Evolutionary conservation across 2,797 vertebrate species (phyloP).

Genomic region (Cichlasoma orientale): DNA sequence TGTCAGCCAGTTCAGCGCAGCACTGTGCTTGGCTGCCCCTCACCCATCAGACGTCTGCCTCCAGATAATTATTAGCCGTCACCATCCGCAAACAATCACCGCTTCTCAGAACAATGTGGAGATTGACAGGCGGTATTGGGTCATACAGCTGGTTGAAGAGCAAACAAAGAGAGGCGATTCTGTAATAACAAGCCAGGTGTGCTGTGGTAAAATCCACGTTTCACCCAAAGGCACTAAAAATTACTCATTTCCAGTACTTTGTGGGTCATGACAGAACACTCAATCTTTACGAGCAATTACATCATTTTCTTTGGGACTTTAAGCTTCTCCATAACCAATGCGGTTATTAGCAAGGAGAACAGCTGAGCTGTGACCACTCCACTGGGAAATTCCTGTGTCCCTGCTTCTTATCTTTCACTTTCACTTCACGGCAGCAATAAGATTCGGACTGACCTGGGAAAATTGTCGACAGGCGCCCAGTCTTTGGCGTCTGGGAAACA

Average conservation of each 20-base stretch:
- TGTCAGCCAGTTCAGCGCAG: constrained; percentile 26
- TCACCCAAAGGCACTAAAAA: constrained; percentile 34
- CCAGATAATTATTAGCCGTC: constrained; percentile 66
- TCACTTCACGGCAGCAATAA: neutral
- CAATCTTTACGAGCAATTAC: constrained; percentile 18
- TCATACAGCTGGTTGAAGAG: constrained; percentile 15
- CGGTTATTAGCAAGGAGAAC: constrained; percentile 41
- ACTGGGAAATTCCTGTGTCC: constrained; percentile 39
- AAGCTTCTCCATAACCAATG: constrained; percentile 15
- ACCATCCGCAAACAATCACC: constrained; percentile 18
- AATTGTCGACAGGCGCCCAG: constrained; percentile 91
- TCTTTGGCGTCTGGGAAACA: constrained; percentile 99
- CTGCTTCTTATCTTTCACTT: constrained; percentile 21
- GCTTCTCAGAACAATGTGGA: constrained; percentile 46
- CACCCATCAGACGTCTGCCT: constrained; percentile 36
- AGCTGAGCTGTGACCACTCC: constrained; percentile 39
- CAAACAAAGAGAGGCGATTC: constrained; percentile 9
- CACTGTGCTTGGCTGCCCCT: constrained; percentile 35
- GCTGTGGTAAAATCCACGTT: constrained; percentile 23
- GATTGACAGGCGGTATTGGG: constrained; percentile 21
- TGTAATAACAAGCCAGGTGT: constrained; percentile 42
- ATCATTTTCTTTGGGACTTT: constrained; percentile 35
- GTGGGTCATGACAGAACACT: constrained; percentile 16
- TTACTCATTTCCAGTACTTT: constrained; percentile 7
- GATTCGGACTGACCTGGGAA: constrained; percentile 76